Percentiles rank a stretch among this genome's conserved stretches.
Evolutionary conservation across 2,797 vertebrate species (phyloP).

Genomic region (Heliangelus exortis): DNA sequence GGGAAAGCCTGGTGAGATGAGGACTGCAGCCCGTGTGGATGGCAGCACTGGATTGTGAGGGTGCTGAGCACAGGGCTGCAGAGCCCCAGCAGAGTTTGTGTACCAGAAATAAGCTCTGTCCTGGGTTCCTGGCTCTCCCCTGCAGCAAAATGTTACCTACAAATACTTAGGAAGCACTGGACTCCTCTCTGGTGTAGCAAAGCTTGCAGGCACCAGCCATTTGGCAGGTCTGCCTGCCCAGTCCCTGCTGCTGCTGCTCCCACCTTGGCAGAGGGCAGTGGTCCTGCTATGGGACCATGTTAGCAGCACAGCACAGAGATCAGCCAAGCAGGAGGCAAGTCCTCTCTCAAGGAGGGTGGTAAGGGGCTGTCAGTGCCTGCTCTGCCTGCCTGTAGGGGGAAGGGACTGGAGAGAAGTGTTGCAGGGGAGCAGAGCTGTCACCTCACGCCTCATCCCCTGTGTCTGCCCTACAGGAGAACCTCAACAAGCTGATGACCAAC

Average conservation of each 20-base stretch:
- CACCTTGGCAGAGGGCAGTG: not conserved
- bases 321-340: not conserved
- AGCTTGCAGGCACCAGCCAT: not conserved
- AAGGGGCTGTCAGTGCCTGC: not conserved
- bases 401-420: not conserved
- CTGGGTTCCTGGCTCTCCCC: not conserved
- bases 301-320: not conserved
- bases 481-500: slow-evolving; percentile 93
- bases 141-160: not conserved
- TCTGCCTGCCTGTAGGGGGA: not conserved
- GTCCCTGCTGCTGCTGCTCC: not conserved
- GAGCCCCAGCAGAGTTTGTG: not conserved
- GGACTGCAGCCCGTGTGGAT: not conserved
- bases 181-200: not conserved
- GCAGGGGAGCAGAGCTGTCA: not conserved
- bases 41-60: not conserved
- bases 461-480: slow-evolving; percentile 85
- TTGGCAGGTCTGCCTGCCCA: not conserved
- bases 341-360: not conserved
- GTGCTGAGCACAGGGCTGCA: not conserved
- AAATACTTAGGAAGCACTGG: not conserved
- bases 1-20: not conserved
- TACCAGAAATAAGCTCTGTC: not conserved
- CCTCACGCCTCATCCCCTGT: not conserved
- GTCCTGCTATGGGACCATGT: not conserved